Conservation (phyloP, 2,888 invertebrate species). For the Orthosia incerta region DNA sequence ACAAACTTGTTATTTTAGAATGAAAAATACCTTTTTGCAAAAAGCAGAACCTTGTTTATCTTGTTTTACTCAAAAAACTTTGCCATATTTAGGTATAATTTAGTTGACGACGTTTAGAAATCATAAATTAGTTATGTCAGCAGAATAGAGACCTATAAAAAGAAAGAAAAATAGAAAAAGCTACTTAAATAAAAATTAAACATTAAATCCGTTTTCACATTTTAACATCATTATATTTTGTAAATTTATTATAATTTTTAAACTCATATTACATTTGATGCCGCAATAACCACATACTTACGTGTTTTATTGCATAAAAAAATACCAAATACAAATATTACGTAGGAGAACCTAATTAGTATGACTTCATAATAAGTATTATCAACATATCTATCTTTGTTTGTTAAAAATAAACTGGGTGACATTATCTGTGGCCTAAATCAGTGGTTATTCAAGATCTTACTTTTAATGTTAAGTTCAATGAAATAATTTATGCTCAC, state of each 20-base stretch:
- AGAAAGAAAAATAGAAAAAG: too few relatives aligned
- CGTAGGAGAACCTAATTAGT: conserved; percentile 4
- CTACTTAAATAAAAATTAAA: too few relatives aligned
- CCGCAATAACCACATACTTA: neutral
- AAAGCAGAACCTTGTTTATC: neutral
- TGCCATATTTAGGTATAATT: neutral
- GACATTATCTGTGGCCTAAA: conserved; percentile 54
- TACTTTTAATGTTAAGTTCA: conserved; percentile 19
- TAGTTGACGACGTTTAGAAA: neutral
- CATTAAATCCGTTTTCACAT: too few relatives aligned
- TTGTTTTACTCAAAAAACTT: neutral
- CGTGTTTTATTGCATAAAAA: neutral
- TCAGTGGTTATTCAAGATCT: conserved; percentile 34
- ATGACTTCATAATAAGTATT: conserved; percentile 22
- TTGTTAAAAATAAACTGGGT: conserved; percentile 32
- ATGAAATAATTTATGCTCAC: neutral
- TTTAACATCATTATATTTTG: too few relatives aligned
- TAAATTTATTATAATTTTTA: neutral
- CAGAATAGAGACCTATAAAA: too few relatives aligned
- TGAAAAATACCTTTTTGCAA: neutral
- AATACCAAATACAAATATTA: neutral
- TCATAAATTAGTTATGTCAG: neutral
- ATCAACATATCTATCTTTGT: conserved; percentile 50
- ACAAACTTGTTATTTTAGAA: neutral
- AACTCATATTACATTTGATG: neutral